Conservation (phyloP, 2,113 vertebrate species). For the Candoia aspera region DNA sequence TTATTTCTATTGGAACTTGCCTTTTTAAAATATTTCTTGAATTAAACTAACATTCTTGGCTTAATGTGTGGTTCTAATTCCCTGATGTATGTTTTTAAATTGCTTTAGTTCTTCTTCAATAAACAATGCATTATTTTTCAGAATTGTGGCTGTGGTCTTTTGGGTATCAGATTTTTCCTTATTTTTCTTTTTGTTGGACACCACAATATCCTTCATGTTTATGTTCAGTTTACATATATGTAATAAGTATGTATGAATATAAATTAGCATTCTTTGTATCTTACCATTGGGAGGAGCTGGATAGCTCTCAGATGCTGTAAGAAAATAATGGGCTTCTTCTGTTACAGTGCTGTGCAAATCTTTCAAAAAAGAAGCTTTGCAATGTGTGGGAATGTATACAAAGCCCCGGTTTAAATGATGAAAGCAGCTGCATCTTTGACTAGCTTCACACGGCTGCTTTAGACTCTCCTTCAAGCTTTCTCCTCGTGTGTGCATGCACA, state of each 20-base stretch:
- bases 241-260: not conserved
- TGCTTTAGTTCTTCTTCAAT: no score
- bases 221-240: not conserved
- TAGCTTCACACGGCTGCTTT: not conserved
- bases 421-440: not conserved
- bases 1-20: no score
- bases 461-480: not conserved
- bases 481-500: not conserved
- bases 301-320: not conserved
- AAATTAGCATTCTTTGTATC: not conserved
- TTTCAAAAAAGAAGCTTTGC: not conserved
- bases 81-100: no score
- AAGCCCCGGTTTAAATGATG: not conserved
- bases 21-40: no score
- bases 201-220: not conserved
- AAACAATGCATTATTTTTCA: no score
- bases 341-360: not conserved
- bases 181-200: not conserved
- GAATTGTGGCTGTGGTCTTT: not conserved
- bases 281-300: not conserved
- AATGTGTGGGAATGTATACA: not conserved
- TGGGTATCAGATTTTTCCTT: not conserved
- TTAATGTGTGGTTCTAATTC: no score
- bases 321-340: not conserved
- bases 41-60: no score